A percentile compares a stretch with the other conserved stretches of the same genome.
phyloP scores from a whole-genome alignment of 2,888 invertebrate genomes.

The Bombyx huttoni region DNA sequence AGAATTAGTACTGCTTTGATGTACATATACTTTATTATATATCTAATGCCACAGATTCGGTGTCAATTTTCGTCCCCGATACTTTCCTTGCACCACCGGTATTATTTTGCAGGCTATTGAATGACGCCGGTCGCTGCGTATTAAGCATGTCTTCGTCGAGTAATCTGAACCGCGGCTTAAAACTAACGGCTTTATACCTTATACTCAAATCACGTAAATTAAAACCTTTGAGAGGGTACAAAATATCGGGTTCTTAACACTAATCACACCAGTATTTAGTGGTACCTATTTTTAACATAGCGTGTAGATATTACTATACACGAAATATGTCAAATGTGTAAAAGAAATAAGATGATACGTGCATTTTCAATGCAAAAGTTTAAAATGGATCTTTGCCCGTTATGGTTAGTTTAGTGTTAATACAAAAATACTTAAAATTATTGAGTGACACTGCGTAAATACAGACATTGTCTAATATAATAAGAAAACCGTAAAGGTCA shows the following conservation, averaged over 20 bases:
- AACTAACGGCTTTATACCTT: conserved; percentile 52
- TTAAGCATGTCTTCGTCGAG: conserved; percentile 57
- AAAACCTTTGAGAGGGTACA: conserved; percentile 23
- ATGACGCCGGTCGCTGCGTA: conserved; percentile 54
- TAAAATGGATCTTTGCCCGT: no score
- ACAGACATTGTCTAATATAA: neutral
- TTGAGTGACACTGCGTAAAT: no score
- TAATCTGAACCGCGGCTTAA: conserved; percentile 56
- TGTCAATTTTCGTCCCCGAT: conserved; percentile 63
- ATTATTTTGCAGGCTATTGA: conserved; percentile 62
- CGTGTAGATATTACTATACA: neutral
- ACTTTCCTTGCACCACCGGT: conserved; percentile 53
- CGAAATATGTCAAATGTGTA: no score
- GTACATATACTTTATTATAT: conserved; percentile 12
- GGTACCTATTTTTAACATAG: no score
- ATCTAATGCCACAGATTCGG: conserved; percentile 51
- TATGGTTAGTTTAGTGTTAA: no score
- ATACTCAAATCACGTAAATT: conserved; percentile 47
- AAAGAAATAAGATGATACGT: no score
- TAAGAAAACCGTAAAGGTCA: neutral
- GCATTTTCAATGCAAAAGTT: no score
- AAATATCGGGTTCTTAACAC: neutral
- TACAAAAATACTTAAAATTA: no score
- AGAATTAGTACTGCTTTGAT: no score
- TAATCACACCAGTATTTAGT: no score